Percentiles rank a stretch among this genome's conserved stretches.
Conservation (phyloP, 2,888 invertebrate species). For the Spodoptera picta region DNA sequence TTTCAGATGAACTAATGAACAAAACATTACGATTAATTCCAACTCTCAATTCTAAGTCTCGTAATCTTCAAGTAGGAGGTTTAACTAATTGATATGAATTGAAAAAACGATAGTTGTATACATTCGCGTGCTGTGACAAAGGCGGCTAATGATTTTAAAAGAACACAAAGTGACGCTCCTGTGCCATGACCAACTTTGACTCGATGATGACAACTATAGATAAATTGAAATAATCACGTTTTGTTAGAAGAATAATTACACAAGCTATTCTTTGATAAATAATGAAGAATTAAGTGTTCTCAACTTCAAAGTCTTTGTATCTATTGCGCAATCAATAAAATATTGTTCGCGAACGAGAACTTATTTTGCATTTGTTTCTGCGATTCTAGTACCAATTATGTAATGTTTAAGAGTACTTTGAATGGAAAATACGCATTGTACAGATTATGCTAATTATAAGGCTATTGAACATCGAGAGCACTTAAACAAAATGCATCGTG, state of each 20-base stretch:
- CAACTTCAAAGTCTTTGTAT: constrained; percentile 9
- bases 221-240: constrained; percentile 40
- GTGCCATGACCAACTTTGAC: constrained; percentile 56
- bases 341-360: constrained; percentile 9
- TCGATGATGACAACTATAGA: constrained; percentile 34
- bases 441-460: no score
- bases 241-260: constrained; percentile 33
- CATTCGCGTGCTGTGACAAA: constrained; percentile 63
- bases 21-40: background rate
- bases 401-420: background rate
- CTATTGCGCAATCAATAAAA: constrained; percentile 3
- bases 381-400: background rate
- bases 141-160: constrained; percentile 67
- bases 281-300: constrained; percentile 18
- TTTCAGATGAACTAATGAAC: constrained; percentile 2
- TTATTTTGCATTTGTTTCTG: constrained; percentile 5
- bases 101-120: constrained; percentile 37
- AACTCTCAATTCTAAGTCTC: constrained; percentile 5
- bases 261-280: constrained; percentile 18
- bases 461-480: no score
- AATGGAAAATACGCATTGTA: no score
- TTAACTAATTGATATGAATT: constrained; percentile 46
- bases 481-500: no score
- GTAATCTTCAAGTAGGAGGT: constrained; percentile 39
- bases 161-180: constrained; percentile 63